Percentiles rank a stretch among this genome's conserved stretches.
These are phyloP conservation scores for Drosophila maculinotata DNA, from an alignment of 2,888 invertebrate genomes.

Conservation along the genomic window DNA sequence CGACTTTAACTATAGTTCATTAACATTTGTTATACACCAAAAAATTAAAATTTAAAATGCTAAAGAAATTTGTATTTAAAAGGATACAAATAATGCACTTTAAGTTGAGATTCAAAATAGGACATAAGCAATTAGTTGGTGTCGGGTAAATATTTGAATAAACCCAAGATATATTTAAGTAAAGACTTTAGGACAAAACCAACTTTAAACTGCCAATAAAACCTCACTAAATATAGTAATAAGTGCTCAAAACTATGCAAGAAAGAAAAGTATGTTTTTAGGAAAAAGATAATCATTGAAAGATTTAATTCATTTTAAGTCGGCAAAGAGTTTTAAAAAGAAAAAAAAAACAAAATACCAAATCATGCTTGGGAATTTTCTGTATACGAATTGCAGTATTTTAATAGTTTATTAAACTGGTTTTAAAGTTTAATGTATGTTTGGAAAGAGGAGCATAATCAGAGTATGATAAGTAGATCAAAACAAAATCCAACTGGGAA, in stretches of 20 bases:
- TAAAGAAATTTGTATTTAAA: neutral
- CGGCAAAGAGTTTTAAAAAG: too few relatives aligned
- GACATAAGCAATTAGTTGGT: too few relatives aligned
- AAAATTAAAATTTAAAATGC: too few relatives aligned
- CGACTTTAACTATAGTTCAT: too few relatives aligned
- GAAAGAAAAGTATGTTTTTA: neutral
- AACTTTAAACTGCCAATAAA: neutral
- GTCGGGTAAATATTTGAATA: too few relatives aligned
- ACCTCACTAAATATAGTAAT: neutral
- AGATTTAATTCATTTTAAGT: neutral
- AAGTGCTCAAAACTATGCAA: neutral
- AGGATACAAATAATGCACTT: neutral
- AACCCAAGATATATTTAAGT: too few relatives aligned
- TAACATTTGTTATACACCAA: too few relatives aligned
- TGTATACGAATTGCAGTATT: neutral
- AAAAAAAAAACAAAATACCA: too few relatives aligned
- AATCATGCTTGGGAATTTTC: neutral
- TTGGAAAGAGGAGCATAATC: neutral
- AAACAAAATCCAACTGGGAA: slow-evolving; percentile 7
- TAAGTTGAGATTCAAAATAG: too few relatives aligned
- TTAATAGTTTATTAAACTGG: neutral
- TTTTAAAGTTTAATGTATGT: slow-evolving; percentile 1
- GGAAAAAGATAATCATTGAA: neutral
- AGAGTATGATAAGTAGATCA: neutral
- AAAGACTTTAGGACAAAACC: neutral